phyloP scores from a whole-genome alignment of 2,888 invertebrate species.

The Zeuzera pyrina region DNA sequence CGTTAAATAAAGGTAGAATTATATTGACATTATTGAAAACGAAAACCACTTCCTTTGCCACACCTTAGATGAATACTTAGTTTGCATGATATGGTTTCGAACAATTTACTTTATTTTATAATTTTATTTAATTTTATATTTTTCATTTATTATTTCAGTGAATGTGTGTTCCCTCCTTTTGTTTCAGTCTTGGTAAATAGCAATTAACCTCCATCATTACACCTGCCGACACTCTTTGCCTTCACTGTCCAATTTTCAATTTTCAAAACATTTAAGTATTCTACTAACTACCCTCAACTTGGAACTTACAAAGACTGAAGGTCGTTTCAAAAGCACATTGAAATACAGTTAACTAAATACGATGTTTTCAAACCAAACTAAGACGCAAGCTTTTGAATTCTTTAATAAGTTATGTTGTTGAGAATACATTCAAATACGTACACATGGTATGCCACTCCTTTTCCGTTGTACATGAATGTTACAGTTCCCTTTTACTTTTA shows the following conservation, averaged over 20 bases:
- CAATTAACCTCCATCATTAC: slow-evolving; percentile 56
- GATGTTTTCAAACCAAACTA: too few relatives aligned
- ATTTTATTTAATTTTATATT: slow-evolving; percentile 29
- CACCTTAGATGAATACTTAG: slow-evolving; percentile 67
- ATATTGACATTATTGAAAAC: slow-evolving; percentile 36
- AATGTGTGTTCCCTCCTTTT: slow-evolving; percentile 29
- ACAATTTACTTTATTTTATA: slow-evolving; percentile 40
- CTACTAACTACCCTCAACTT: slow-evolving; percentile 37
- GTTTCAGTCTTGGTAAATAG: slow-evolving; percentile 24
- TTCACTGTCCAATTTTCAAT: slow-evolving; percentile 34
- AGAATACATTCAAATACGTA: too few relatives aligned
- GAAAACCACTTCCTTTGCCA: slow-evolving; percentile 69
- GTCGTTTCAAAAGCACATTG: too few relatives aligned
- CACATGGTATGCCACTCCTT: too few relatives aligned
- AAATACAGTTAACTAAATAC: too few relatives aligned
- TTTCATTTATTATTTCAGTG: slow-evolving; percentile 40
- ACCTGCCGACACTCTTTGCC: slow-evolving; percentile 41
- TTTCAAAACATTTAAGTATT: slow-evolving; percentile 29
- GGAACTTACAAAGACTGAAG: slow-evolving; percentile 52
- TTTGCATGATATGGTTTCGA: slow-evolving; percentile 56
- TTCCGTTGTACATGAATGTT: too few relatives aligned
- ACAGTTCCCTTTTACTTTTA: too few relatives aligned
- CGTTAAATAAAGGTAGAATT: slow-evolving; percentile 51
- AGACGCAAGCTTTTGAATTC: slow-evolving; percentile 57
- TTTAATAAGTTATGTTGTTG: too few relatives aligned